These are phyloP conservation scores for Polyploca ridens DNA, from an alignment of 2,888 invertebrate species.

Conservation along the genomic window DNA sequence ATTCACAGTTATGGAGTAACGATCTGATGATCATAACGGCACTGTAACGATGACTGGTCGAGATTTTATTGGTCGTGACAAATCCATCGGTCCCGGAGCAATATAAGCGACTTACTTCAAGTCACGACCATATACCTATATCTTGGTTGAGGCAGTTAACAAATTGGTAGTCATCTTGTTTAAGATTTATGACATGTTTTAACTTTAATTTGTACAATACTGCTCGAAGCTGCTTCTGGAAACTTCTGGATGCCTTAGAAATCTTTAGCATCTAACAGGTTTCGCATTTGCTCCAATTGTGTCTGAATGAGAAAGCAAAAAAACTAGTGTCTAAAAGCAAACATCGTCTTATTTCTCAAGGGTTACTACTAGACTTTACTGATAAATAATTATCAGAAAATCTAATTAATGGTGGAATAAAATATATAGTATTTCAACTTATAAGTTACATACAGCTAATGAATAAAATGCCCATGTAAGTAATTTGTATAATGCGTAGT, in stretches of 20 bases:
- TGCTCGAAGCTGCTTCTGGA: neutral
- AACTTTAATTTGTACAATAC: too few species aligned
- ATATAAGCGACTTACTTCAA: slow-evolving; percentile 4
- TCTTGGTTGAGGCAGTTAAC: neutral
- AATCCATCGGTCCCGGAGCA: slow-evolving; percentile 23
- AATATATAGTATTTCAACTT: neutral
- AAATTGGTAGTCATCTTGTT: neutral
- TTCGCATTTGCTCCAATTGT: neutral
- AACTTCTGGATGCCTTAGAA: too few species aligned
- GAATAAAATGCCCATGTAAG: neutral
- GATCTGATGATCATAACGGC: slow-evolving; percentile 4
- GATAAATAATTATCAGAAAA: neutral
- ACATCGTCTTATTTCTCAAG: too few species aligned
- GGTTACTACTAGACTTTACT: too few species aligned
- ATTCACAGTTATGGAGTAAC: neutral
- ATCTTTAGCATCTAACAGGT: too few species aligned
- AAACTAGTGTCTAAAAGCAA: neutral
- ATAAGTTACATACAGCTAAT: neutral
- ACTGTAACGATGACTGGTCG: slow-evolving; percentile 5
- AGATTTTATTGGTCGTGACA: slow-evolving; percentile 26
- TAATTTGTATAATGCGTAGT: slow-evolving; percentile 9
- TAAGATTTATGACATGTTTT: slow-evolving; percentile 5
- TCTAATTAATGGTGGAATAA: neutral
- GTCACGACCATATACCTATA: neutral
- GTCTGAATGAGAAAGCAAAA: neutral